Base-by-base conservation (phyloP, 2,888 invertebrate species). In the Lymantria dispar region DNA sequence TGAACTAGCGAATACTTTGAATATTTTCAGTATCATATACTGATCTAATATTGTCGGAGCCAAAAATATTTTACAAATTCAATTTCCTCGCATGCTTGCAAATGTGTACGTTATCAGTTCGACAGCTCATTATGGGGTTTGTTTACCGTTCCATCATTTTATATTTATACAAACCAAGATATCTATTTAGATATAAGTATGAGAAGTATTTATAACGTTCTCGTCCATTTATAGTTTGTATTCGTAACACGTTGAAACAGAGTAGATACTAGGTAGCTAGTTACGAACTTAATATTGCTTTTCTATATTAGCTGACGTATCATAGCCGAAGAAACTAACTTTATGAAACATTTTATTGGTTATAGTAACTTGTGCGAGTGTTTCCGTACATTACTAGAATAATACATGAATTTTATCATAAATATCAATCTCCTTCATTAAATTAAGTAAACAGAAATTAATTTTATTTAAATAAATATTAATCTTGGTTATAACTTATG, bases 81-180 rank as follows among this genome's bases (percentile, higher is more conserved):
- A 80, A 81, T 82, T 81, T 80, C 71, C 71, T 54, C 57, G 52
- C 56, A 61, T 67, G 60, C 68, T 68, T 58, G 67, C 70, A 77
- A 76, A 70, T 64, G 65, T 67, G 60, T 60, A 67, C 64, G 64
- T 73, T 79, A 78, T 78, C 74, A 72, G 68, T 72, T 74, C 70
- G 73, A 75, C 71, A 72, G 72, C 68, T 74, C 69, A 70, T 76
- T 68, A 68, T 64, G 67, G 54, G 57, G 64, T 72, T 70, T 76
- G 79, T 79, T 78, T 76, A 67, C 67, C 52, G 60, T 55, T 54
- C 52, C 61, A 58, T 58, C 62, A 68, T 73, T 66, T 66, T 58
- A 58, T 64, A 59, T 53, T 58, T 64, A 59, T 53, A 59, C 57
- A 48, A 40, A 52, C 40, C 13, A 37, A 42, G 8, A 30, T 38